Evolutionary conservation across 2,888 invertebrate species (phyloP), one percentile per base, ranked within the genome.

Genomic region (Prenolepis imparis): DNA sequence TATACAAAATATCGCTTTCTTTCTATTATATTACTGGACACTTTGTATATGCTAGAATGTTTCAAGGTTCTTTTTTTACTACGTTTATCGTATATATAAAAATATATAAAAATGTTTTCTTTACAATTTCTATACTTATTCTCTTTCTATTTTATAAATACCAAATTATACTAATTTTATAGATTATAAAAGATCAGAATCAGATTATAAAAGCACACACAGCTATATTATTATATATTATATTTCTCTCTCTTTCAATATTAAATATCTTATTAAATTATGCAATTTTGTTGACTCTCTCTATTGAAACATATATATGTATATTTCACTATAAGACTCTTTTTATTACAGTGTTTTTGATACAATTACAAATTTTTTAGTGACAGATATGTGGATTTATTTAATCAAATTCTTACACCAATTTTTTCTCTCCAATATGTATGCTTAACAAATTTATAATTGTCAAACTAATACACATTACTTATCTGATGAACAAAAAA

Each of bases 401-500:
- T 68, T 52, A 18, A 32, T 44, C 44, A 8, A 21, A 67, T 12
- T 52, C 15, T 68, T 68, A 48, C 44, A 28, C n/a, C 48, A 68
- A 28, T 48, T 68, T 12, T 12, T 32, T 48, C 6, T 39, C 2
- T 4, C 3, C 36, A 57, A 59, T 67, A 12, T 36, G 21, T 24
- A 11, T 36, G 1, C 3, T 6, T 24, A 36, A n/a, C 39, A 21
- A 18, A 11, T 0, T 39, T 24, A 1, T 70, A 15, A 18, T 70
- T 63, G 28, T 15, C 12, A 24, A 1, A 74, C 28, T 73, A 39
- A 39, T 28, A 12, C 15, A 77, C 11, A n/a, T 44, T 32, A 72
- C 44, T 72, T 78, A 78, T 32, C 32, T 57, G 57, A 59, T 11
- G 55, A 72, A 70, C 52, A 52, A 52, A 52, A 52, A 52, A 52